These are phyloP conservation scores for Solea solea DNA, from an alignment of 2,113 vertebrate species.

Conservation along the genomic window DNA sequence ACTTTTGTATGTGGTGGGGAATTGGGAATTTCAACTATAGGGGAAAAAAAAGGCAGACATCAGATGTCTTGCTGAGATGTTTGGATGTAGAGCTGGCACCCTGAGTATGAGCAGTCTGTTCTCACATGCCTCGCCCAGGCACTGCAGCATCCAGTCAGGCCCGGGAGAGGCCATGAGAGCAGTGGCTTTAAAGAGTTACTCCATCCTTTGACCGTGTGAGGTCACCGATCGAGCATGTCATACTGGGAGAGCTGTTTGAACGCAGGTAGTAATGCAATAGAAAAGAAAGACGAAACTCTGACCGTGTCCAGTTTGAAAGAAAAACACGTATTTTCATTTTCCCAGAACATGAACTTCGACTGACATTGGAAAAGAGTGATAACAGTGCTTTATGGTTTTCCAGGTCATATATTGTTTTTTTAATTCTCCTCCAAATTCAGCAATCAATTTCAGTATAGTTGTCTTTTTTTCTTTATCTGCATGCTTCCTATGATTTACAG, in stretches of 20 bases:
- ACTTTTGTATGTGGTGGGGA: conserved; percentile 29
- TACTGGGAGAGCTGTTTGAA: conserved; percentile 19
- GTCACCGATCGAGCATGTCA: conserved; percentile 39
- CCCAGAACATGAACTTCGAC: conserved; percentile 32
- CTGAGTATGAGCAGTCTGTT: conserved; percentile 78
- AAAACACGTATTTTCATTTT: conserved; percentile 41
- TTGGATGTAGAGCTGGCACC: conserved; percentile 79
- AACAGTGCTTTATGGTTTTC: conserved; percentile 26
- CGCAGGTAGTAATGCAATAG: conserved; percentile 29
- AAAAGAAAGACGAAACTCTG: conserved; percentile 10
- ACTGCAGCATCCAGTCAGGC: conserved; percentile 64
- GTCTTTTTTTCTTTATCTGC: conserved; percentile 35
- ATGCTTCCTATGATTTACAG: conserved; percentile 62
- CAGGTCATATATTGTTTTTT: conserved; percentile 59
- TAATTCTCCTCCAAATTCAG: conserved; percentile 55
- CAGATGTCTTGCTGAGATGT: conserved; percentile 76
- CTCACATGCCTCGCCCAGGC: conserved; percentile 75
- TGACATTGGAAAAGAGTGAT: conserved; percentile 49
- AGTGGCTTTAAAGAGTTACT: conserved; percentile 51
- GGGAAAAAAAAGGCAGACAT: conserved; percentile 64
- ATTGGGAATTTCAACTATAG: conserved; percentile 57
- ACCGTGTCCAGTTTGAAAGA: conserved; percentile 19
- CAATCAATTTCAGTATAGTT: conserved; percentile 58
- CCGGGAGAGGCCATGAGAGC: conserved; percentile 43
- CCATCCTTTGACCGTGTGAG: conserved; percentile 41